These are phyloP conservation scores for Elanoides forficatus DNA, from an alignment of 2,113 vertebrate genomes.

Conservation along the genomic window DNA sequence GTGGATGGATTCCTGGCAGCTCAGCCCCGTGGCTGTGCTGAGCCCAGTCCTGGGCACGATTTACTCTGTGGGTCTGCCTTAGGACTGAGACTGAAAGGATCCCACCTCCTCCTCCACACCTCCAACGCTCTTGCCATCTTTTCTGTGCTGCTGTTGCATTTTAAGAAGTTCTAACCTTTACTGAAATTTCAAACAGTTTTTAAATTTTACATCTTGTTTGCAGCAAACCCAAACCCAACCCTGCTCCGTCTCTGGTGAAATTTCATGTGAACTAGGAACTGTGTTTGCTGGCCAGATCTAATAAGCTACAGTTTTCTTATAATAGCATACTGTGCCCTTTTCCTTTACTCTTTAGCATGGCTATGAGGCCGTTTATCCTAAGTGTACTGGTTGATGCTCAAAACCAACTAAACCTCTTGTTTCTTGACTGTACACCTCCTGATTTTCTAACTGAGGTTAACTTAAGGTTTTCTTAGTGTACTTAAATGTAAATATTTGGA, in stretches of 20 bases:
- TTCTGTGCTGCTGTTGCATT: background rate
- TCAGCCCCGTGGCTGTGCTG: rapidly evolving
- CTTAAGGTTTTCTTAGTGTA: background rate
- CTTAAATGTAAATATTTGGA: background rate
- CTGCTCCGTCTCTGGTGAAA: background rate
- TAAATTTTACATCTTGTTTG: background rate
- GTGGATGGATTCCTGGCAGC: background rate
- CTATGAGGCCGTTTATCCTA: rapidly evolving
- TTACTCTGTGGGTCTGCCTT: background rate
- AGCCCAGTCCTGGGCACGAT: background rate
- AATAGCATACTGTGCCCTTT: background rate
- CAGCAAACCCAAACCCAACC: background rate
- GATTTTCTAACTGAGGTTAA: background rate
- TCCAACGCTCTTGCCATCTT: background rate
- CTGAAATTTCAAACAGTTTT: background rate
- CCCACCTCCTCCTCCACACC: background rate
- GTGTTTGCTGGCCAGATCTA: background rate
- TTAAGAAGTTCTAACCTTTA: background rate
- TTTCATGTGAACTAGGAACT: background rate
- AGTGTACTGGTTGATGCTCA: background rate
- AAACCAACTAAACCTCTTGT: background rate
- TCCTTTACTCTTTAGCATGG: background rate
- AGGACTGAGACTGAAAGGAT: background rate
- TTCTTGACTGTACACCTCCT: background rate
- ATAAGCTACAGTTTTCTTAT: background rate